Evolutionary conservation across 2,797 vertebrate species (phyloP).

Genomic region (Acipenser transmontanus): DNA sequence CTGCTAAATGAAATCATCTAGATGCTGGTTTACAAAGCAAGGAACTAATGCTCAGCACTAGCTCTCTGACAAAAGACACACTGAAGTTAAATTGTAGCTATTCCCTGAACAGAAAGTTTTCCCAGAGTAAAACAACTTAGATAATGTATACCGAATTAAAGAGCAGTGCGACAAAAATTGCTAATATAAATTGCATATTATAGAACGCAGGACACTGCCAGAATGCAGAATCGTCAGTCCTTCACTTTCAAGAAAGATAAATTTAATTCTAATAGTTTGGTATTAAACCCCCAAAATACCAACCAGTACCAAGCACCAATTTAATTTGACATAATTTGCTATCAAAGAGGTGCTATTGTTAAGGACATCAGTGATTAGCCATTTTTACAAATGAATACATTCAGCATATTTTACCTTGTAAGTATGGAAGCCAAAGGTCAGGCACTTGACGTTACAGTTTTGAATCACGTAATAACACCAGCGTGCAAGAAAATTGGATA

Average conservation of each 20-base stretch:
- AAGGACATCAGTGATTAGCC: neutral
- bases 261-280: neutral
- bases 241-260: neutral
- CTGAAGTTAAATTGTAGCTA: too few relatives aligned
- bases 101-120: too few relatives aligned
- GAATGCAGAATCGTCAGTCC: neutral
- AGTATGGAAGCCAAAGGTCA: slow-evolving; percentile 28
- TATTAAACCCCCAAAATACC: neutral
- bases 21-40: too few relatives aligned
- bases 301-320: neutral
- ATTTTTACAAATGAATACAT: slow-evolving; percentile 19
- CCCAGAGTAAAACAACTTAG: too few relatives aligned
- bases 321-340: neutral
- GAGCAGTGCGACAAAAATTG: neutral
- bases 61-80: too few relatives aligned
- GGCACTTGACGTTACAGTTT: slow-evolving; percentile 21
- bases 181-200: too few relatives aligned
- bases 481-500: slow-evolving; percentile 19
- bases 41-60: too few relatives aligned
- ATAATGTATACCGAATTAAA: neutral
- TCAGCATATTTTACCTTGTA: slow-evolving; percentile 17
- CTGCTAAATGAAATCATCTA: neutral
- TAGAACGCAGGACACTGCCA: too few relatives aligned
- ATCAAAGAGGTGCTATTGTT: neutral
- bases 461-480: slow-evolving; percentile 11